Evolutionary conservation across 2,113 vertebrate genomes (phyloP).

Genomic region (Hippolais icterina): DNA sequence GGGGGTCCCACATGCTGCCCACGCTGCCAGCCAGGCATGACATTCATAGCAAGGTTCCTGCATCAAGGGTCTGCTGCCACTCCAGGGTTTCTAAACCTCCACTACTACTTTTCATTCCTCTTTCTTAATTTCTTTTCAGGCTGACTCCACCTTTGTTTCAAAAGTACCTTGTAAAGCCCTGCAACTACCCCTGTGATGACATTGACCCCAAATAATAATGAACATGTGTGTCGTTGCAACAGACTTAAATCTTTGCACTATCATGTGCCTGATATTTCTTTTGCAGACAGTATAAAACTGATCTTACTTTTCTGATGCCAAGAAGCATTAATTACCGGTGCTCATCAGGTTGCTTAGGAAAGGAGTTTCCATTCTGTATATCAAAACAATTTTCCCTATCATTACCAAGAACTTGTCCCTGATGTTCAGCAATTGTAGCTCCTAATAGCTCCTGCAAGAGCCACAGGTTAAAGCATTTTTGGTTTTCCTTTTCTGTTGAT

Average conservation of each 20-base stretch:
- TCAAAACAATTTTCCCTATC: background rate
- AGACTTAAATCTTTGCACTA: background rate
- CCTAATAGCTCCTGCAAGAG: background rate
- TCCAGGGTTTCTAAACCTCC: background rate
- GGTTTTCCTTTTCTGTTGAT: background rate
- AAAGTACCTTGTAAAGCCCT: background rate
- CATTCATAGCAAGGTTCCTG: rapidly evolving
- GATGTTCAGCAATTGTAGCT: background rate
- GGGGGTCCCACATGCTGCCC: background rate
- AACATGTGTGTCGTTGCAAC: background rate
- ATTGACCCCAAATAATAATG: background rate
- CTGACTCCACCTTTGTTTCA: background rate
- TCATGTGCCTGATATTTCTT: rapidly evolving
- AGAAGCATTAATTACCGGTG: background rate
- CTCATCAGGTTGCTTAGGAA: background rate
- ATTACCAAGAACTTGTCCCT: background rate
- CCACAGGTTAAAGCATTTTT: background rate
- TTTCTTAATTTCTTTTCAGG: background rate
- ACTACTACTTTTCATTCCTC: background rate
- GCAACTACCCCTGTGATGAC: background rate
- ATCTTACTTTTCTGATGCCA: background rate
- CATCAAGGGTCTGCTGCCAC: background rate
- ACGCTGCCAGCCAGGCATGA: rapidly evolving
- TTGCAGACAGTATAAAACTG: background rate
- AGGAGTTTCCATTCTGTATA: background rate